Evolutionary conservation across 2,797 vertebrate species (phyloP), one percentile per base, ranked within the genome.

Genomic region (Diglossa cyanea): DNA sequence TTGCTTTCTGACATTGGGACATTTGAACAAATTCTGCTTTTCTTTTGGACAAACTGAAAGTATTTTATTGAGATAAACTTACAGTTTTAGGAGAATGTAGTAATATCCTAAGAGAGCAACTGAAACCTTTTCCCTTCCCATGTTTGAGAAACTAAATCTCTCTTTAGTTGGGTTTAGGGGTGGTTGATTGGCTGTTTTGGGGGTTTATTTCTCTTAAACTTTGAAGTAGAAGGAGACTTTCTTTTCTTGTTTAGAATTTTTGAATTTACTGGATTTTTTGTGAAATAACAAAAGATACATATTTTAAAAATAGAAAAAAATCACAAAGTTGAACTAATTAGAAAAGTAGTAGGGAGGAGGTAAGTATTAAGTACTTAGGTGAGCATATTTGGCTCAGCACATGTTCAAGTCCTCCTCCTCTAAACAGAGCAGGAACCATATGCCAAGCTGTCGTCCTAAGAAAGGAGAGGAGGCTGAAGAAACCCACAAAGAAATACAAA

Each of bases 381-480:
- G 93, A 95, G 74, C 73, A 57, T 90, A 72, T 94, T 92, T 94
- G 84, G 81, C 84, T 95, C 53, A 79, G 83, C 63, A 89, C 42
- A 94, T 90, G 90, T 89, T 90, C 51, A 58, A 60, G 85, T 94
- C 53, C 72, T 91, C 53, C 72, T 91, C 35, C 77, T 81, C 48
- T 92, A 48, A 90, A 58, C 35, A 60, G 58, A 87, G 74, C 55
- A 86, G 85, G 42, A 93, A 66, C 85, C 66, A 45, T 91, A 88
- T 83, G 82, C 35, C 53, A 24, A 62, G 58, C 78, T 81, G 55
- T 93, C 0, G 0, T 86, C 73, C 58, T 67, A 17, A 57, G 79
- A 17, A 33, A 40, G 37, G 23, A 88, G 61, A 71, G 54, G 51
- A 86, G 66, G 50, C 82, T 91, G 87, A 63, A 54, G 79, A 85